phyloP scores from a whole-genome alignment of 2,888 invertebrate species.

The Cephus nigrinus region DNA sequence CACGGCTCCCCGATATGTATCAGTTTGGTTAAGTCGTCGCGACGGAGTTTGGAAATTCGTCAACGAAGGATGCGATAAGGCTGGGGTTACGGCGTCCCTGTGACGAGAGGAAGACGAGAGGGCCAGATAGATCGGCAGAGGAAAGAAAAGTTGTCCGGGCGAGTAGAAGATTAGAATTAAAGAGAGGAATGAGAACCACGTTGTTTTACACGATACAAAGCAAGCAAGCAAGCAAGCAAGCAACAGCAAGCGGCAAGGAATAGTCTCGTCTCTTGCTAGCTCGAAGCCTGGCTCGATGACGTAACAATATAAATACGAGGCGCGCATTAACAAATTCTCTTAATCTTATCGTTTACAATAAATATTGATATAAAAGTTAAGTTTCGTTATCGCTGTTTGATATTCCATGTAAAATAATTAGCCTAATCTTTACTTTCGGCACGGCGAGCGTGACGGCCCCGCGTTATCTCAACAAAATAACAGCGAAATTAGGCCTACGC shows the following conservation, averaged over 20 bases:
- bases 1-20: not conserved
- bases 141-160: not conserved
- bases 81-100: not conserved
- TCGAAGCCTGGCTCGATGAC: conserved; percentile 36
- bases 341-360: conserved; percentile 62
- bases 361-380: conserved; percentile 61
- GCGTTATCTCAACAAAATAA: conserved; percentile 55
- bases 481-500: conserved; percentile 49
- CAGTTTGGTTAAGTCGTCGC: not conserved
- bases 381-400: conserved; percentile 48
- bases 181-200: conserved; percentile 46
- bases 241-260: not conserved
- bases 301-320: conserved; percentile 59
- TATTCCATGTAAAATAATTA: conserved; percentile 55
- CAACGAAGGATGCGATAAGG: not conserved
- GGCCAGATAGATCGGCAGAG: not conserved
- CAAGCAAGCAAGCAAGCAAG: conserved; percentile 4
- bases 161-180: not conserved
- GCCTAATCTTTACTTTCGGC: conserved; percentile 46
- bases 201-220: conserved; percentile 46
- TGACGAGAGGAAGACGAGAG: not conserved
- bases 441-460: conserved; percentile 34
- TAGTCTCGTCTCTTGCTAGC: no score
- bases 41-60: not conserved
- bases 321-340: conserved; percentile 53